Percentiles rank a stretch among this genome's conserved stretches.
Evolutionary conservation across 1,140 invertebrate genomes (phyloP).

Genomic region (Plectus sambesii): DNA sequence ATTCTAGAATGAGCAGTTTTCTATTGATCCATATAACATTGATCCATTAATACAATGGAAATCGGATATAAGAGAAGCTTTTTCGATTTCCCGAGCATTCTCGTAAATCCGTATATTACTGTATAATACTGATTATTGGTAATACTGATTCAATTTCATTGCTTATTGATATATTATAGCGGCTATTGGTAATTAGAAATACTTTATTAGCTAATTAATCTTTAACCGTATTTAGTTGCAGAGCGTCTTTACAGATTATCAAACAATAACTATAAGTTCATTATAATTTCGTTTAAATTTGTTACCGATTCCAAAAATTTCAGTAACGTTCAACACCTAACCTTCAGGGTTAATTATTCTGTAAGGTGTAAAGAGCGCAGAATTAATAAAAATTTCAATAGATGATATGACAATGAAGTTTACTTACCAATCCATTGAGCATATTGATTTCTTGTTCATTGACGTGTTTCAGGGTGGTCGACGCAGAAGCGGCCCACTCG

Average conservation of each 20-base stretch:
- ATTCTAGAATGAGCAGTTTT: constrained; percentile 13
- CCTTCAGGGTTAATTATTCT: constrained; percentile 5
- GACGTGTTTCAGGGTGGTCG: constrained; percentile 4
- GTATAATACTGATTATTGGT: too few relatives aligned
- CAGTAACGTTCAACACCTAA: constrained; percentile 1
- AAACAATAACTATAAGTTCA: too few relatives aligned
- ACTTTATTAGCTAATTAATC: too few relatives aligned
- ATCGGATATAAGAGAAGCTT: background rate
- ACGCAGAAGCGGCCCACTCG: constrained; percentile 27
- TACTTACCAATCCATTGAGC: constrained; percentile 9
- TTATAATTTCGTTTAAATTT: background rate
- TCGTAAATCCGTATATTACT: too few relatives aligned
- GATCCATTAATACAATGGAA: too few relatives aligned
- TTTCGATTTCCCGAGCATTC: background rate
- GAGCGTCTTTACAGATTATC: too few relatives aligned
- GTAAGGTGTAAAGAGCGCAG: constrained; percentile 8
- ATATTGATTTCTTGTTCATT: constrained; percentile 20
- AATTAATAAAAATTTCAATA: constrained; percentile 10
- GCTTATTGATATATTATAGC: too few relatives aligned
- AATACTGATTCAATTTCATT: too few relatives aligned
- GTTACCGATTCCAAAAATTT: background rate
- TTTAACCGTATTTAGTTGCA: too few relatives aligned
- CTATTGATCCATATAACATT: too few relatives aligned
- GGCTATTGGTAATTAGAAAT: too few relatives aligned
- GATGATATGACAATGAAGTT: constrained; percentile 13